Evolutionary conservation across 2,888 invertebrate species (phyloP).

Genomic region (Lasioglossum marginatum): DNA sequence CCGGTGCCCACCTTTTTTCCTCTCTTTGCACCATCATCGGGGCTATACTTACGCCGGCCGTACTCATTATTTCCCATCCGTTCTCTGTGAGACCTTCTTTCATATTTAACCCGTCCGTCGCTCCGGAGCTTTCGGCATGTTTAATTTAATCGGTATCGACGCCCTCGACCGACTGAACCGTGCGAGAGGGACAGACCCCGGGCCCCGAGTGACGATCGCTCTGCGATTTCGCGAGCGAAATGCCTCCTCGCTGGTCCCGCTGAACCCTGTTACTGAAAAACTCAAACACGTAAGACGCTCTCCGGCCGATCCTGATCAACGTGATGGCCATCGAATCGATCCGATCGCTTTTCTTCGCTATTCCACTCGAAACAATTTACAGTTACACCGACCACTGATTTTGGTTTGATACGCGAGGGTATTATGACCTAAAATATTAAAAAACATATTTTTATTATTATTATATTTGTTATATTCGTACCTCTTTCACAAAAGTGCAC

Average conservation of each 20-base stretch:
- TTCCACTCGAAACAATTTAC: not conserved
- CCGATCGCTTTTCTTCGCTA: not conserved
- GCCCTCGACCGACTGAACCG: constrained; percentile 76
- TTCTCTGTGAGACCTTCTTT: constrained; percentile 73
- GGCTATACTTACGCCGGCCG: constrained; percentile 81
- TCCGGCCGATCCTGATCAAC: not conserved
- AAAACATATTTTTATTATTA: too few species aligned
- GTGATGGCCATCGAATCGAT: not conserved
- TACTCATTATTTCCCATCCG: constrained; percentile 79
- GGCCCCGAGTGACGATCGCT: constrained; percentile 46
- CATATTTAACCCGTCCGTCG: constrained; percentile 75
- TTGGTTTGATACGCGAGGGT: not conserved
- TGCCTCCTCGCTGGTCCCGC: constrained; percentile 34
- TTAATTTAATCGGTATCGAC: constrained; percentile 83
- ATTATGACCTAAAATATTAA: too few species aligned
- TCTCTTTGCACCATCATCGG: constrained; percentile 79
- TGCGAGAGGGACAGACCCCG: constrained; percentile 54
- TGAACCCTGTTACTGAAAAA: constrained; percentile 19
- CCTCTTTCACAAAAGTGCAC: too few species aligned
- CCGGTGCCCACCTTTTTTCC: constrained; percentile 73
- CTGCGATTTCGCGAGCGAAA: constrained; percentile 57
- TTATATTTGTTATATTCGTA: too few species aligned
- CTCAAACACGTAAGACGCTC: not conserved
- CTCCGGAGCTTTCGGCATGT: constrained; percentile 73
- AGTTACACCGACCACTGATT: not conserved